Conservation (phyloP, 2,113 vertebrate species). For the Odontesthes bonariensis region DNA sequence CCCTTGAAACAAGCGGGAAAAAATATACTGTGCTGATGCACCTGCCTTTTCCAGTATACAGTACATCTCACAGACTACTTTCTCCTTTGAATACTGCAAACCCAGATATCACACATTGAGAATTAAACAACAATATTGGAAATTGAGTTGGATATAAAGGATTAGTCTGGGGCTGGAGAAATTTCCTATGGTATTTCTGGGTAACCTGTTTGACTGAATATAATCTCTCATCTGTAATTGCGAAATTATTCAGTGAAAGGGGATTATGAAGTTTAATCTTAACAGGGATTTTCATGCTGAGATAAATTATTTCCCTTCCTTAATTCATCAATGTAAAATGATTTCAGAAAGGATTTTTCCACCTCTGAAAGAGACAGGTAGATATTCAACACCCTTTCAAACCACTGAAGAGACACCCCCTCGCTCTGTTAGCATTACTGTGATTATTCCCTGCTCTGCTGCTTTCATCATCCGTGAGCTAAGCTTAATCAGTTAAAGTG, state of each 20-base stretch:
- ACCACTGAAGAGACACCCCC: constrained; percentile 17
- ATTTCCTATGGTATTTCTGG: constrained; percentile 43
- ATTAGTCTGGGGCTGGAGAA: constrained; percentile 57
- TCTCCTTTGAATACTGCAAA: constrained; percentile 4
- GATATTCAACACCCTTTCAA: constrained; percentile 32
- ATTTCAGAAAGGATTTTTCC: constrained; percentile 50
- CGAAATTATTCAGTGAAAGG: constrained; percentile 67
- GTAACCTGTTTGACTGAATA: constrained; percentile 52
- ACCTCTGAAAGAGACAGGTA: constrained; percentile 40
- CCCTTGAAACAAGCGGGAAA: neutral
- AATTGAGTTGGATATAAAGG: constrained; percentile 56
- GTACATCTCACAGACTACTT: constrained; percentile 12
- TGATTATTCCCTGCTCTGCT: constrained; percentile 49
- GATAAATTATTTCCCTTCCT: constrained; percentile 54
- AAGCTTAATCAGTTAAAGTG: constrained; percentile 54
- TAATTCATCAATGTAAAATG: constrained; percentile 58
- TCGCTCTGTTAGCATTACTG: constrained; percentile 19
- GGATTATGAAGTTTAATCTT: constrained; percentile 74
- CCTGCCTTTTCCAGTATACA: constrained; percentile 2
- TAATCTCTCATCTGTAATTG: constrained; percentile 64
- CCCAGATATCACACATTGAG: constrained; percentile 34
- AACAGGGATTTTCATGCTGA: constrained; percentile 61
- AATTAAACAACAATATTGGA: constrained; percentile 53
- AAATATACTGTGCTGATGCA: neutral
- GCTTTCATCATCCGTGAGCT: constrained; percentile 29